Evolutionary conservation across 2,113 vertebrate species (phyloP).

Genomic region (Channa maculata): DNA sequence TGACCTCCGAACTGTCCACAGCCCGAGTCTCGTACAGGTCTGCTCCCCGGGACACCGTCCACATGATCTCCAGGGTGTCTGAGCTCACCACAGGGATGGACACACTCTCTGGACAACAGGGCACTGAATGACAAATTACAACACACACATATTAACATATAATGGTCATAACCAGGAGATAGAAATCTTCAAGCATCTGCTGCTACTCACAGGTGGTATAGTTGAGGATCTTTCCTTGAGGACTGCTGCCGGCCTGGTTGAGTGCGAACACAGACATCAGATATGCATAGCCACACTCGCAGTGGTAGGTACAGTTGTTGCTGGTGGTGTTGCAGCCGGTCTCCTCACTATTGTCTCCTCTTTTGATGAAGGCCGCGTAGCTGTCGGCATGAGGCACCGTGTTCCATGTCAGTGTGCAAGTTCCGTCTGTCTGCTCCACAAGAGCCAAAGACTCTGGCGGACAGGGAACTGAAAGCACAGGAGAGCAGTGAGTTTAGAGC

Average conservation of each 20-base stretch:
- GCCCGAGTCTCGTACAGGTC: conserved; percentile 88
- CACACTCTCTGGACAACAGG: conserved; percentile 88
- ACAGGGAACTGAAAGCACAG: conserved; percentile 86
- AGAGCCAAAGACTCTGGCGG: conserved; percentile 84
- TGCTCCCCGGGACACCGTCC: conserved; percentile 88
- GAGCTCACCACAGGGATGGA: conserved; percentile 79
- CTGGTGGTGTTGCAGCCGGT: conserved; percentile 89
- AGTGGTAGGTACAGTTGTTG: conserved; percentile 85
- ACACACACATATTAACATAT: background rate
- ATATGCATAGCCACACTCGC: conserved; percentile 90
- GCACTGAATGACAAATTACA: conserved; percentile 78
- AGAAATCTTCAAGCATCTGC: background rate
- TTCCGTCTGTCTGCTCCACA: conserved; percentile 80
- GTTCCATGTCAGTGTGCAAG: conserved; percentile 87
- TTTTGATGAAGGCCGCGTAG: conserved; percentile 89
- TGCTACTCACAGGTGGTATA: conserved; percentile 87
- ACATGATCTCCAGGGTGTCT: conserved; percentile 86
- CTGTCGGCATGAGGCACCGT: conserved; percentile 76
- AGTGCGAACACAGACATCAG: conserved; percentile 89
- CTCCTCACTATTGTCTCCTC: conserved; percentile 85
- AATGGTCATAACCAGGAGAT: background rate
- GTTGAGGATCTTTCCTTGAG: conserved; percentile 85
- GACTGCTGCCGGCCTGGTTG: conserved; percentile 89
- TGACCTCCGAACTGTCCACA: conserved; percentile 23
- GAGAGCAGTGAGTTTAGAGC: background rate